Evolutionary conservation across 2,888 invertebrate species (phyloP).

Genomic region (Eristalis arbustorum): DNA sequence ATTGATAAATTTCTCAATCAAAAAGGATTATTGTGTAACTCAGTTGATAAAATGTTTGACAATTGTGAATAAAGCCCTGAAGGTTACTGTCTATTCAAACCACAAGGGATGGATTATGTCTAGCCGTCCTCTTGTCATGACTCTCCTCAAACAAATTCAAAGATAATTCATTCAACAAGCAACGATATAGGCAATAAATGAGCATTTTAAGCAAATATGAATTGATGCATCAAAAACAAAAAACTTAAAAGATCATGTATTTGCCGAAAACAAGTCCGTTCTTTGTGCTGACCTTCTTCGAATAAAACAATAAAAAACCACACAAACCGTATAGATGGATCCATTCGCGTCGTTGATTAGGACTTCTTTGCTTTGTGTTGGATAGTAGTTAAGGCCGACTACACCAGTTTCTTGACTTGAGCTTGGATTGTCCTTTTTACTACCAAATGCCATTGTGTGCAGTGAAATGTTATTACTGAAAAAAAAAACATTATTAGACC

Average conservation of each 20-base stretch:
- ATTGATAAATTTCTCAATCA: too few relatives aligned
- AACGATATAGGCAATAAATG: background rate
- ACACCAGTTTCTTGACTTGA: slow-evolving; percentile 93
- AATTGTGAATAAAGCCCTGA: too few relatives aligned
- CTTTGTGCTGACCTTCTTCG: background rate
- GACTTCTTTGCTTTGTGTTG: slow-evolving; percentile 90
- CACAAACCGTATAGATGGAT: slow-evolving; percentile 79
- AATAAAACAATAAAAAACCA: slow-evolving; percentile 10
- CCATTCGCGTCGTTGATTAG: slow-evolving; percentile 89
- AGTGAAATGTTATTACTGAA: slow-evolving; percentile 89
- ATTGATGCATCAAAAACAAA: slow-evolving; percentile 3
- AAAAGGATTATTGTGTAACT: too few relatives aligned
- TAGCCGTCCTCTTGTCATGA: too few relatives aligned
- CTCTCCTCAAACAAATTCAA: too few relatives aligned
- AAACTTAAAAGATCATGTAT: background rate
- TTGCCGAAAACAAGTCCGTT: background rate
- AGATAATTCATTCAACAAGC: background rate
- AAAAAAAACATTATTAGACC: slow-evolving; percentile 2
- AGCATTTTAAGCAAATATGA: slow-evolving; percentile 5
- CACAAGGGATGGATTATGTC: too few relatives aligned
- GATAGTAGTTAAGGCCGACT: slow-evolving; percentile 91
- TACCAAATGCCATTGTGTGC: slow-evolving; percentile 90
- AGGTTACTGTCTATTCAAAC: too few relatives aligned
- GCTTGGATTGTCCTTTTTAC: slow-evolving; percentile 90
- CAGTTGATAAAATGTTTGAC: too few relatives aligned